Evolutionary conservation across 1,140 invertebrate species (phyloP), one percentile per base, ranked within the genome.

Genomic region (Bradynema listronoti): DNA sequence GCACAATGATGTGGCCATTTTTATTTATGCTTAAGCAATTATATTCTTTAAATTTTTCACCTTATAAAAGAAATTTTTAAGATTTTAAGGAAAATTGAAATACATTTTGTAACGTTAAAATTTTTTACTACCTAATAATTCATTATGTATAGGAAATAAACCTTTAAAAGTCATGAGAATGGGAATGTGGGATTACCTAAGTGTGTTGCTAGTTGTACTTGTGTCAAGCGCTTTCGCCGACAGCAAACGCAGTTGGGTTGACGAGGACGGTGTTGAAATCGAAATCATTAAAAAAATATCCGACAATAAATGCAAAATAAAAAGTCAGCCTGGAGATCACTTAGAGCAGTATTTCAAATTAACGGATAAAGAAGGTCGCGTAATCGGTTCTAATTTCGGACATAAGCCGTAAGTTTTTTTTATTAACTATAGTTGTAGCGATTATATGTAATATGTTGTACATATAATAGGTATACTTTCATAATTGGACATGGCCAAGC

Each of bases 251-350:
- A 61, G 66, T 29, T 75, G 73, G 73, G 63, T 57, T 6, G 69
- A 75, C n/a, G 73, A 76, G n/a, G 76, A 76, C 34, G 73, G 76
- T 1, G 60, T 78, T n/a, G 61, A 73, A 34, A 63, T 76, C 34
- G 73, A 76, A 36, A 78, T 76, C 30, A 76, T 76, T 54, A 76
- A 78, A 36, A 75, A 75, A 50, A 75, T 75, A 32, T 64, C 73
- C 6, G 71, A 73, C 29, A 54, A 51, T 1, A 76, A 76, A 49
- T 76, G 73, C 41, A 73, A 77, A 46, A 65, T 78, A 43, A 36
- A 51, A 19, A 64, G 65, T 3, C 36, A 77, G 39, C 14, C 62
- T 19, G 75, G 76, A 11, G 73, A 76, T 56, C 45, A 73, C n/a
- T 22, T 76, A 14, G 72, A 76, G 45, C 73, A 76, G 56, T 76